A percentile compares a stretch with the other conserved stretches of the same genome.
Evolutionary conservation across 2,888 invertebrate species (phyloP).

Genomic region (Agrotis puta): DNA sequence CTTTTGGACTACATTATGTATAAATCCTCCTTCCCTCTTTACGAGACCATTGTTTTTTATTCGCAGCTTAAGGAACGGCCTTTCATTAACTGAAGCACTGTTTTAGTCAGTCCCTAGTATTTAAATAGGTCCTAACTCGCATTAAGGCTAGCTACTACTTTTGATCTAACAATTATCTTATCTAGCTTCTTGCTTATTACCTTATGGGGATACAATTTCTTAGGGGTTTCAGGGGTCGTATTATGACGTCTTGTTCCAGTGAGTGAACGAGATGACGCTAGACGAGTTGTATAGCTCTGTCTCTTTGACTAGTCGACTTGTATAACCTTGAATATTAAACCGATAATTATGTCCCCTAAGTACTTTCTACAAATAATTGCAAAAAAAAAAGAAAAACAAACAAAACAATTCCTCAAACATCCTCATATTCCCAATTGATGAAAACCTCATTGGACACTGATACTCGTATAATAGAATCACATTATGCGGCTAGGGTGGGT

Average conservation of each 20-base stretch:
- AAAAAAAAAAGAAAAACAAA: conserved; percentile 27
- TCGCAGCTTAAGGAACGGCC: not conserved
- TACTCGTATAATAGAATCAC: conserved; percentile 74
- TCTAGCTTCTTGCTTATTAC: no score
- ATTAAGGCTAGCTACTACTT: not conserved
- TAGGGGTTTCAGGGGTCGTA: no score
- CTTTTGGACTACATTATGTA: not conserved
- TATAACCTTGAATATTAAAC: no score
- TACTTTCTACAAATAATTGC: no score
- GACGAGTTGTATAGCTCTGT: no score
- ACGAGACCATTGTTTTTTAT: conserved; percentile 8
- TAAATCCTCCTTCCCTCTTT: not conserved
- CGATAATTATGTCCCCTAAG: no score
- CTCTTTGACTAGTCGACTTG: no score
- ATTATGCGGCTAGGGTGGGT: conserved; percentile 67
- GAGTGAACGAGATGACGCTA: no score
- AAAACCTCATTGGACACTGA: conserved; percentile 68
- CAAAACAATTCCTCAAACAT: conserved; percentile 34
- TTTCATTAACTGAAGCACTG: not conserved
- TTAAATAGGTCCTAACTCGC: not conserved
- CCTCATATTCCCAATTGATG: conserved; percentile 58
- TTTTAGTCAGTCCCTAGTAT: not conserved
- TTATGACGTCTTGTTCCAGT: no score
- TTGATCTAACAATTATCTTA: no score
- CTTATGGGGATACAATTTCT: no score